Conservation (phyloP, 2,797 vertebrate species). For the Arnoldichthys spilopterus region DNA sequence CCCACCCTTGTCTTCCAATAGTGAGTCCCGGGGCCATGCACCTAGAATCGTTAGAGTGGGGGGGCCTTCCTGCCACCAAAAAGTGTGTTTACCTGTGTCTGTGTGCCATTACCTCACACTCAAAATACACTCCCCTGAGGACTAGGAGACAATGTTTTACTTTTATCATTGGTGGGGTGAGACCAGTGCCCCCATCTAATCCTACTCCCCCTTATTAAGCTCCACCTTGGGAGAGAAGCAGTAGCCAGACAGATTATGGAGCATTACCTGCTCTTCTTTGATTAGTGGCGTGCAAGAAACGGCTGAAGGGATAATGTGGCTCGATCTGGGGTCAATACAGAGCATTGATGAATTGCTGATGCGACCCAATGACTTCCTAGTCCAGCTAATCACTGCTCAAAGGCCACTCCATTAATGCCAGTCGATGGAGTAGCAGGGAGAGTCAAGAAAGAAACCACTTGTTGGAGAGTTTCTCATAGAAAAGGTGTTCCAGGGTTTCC, state of each 20-base stretch:
- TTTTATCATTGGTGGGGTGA: constrained; percentile 54
- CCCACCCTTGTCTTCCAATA: constrained; percentile 60
- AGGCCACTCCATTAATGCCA: constrained; percentile 44
- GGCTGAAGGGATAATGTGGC: constrained; percentile 47
- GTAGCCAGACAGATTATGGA: constrained; percentile 45
- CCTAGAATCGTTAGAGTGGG: constrained; percentile 60
- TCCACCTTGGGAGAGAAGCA: constrained; percentile 31
- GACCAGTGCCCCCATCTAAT: constrained; percentile 51
- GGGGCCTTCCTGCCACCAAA: constrained; percentile 49
- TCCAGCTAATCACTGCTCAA: constrained; percentile 52
- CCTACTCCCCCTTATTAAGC: constrained; percentile 48
- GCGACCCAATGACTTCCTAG: constrained; percentile 39
- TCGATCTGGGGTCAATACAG: constrained; percentile 46
- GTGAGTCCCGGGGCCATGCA: constrained; percentile 58
- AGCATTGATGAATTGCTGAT: constrained; percentile 47
- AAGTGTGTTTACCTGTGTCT: constrained; percentile 34
- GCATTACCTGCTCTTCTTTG: constrained; percentile 57
- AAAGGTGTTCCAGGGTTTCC: background rate
- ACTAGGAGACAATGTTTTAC: constrained; percentile 45
- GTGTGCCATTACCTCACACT: constrained; percentile 45
- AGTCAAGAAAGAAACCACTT: constrained; percentile 24
- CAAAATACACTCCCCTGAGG: constrained; percentile 37
- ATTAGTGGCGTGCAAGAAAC: constrained; percentile 38
- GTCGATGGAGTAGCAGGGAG: constrained; percentile 12
- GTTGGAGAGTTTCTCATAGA: constrained; percentile 1